phyloP scores from a whole-genome alignment of 1,140 invertebrate species.

The Microplitis mediator region DNA sequence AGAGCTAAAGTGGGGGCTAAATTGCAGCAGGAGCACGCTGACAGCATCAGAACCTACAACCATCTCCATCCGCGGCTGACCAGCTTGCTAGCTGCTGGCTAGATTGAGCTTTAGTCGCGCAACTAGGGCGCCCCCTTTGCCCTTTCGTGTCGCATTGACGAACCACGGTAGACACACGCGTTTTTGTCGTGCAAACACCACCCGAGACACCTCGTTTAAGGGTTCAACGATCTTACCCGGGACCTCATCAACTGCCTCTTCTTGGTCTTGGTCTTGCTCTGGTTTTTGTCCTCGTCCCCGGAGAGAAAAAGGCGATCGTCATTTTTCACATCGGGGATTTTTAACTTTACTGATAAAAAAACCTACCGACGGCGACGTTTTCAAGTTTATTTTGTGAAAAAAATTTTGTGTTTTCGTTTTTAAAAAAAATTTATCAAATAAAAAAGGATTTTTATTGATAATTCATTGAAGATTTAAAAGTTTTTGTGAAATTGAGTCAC shows the following conservation, averaged over 20 bases:
- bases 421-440: neutral
- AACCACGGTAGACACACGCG: neutral
- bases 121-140: slow-evolving; percentile 23
- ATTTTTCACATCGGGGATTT: neutral
- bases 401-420: too few species aligned
- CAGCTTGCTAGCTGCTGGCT: neutral
- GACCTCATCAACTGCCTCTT: neutral
- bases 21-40: neutral
- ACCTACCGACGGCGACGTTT: too few species aligned
- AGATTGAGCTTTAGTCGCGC: slow-evolving; percentile 4
- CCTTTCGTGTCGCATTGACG: neutral
- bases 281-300: neutral
- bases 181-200: slow-evolving; percentile 19
- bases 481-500: neutral
- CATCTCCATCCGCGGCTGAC: slow-evolving; percentile 8
- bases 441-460: too few species aligned
- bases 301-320: neutral
- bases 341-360: too few species aligned
- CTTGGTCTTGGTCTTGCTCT: neutral
- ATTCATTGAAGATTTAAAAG: neutral
- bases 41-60: slow-evolving; percentile 2
- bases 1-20: neutral
- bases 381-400: too few species aligned
- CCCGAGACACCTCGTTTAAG: slow-evolving; percentile 8
- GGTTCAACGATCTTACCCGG: slow-evolving; percentile 8